phyloP scores from a whole-genome alignment of 2,888 invertebrate genomes.

The Volucella inflata region DNA sequence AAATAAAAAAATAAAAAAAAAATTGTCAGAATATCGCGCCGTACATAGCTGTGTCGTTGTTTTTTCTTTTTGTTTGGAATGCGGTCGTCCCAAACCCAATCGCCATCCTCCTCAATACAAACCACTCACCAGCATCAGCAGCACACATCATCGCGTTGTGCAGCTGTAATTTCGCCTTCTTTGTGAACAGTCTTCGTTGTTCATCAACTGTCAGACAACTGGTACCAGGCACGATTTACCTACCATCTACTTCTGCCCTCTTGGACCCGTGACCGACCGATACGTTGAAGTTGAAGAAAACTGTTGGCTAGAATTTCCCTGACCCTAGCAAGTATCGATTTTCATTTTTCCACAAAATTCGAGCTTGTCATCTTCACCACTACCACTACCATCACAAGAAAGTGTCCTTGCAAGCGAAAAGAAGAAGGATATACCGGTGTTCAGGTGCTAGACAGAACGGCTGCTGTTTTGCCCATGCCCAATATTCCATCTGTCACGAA shows the following conservation, averaged over 20 bases:
- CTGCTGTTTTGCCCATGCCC: constrained; percentile 20
- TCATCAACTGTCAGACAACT: constrained; percentile 31
- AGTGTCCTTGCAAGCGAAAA: constrained; percentile 63
- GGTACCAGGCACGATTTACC: not conserved
- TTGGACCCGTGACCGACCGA: constrained; percentile 4
- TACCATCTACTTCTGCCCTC: constrained; percentile 22
- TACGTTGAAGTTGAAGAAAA: not conserved
- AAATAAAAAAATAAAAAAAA: constrained; percentile 33
- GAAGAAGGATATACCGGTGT: constrained; percentile 50
- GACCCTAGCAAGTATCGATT: constrained; percentile 51
- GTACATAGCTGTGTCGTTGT: constrained; percentile 38
- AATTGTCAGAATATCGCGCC: constrained; percentile 36
- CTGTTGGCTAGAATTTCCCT: constrained; percentile 21
- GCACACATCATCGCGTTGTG: constrained; percentile 1
- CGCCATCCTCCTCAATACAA: constrained; percentile 36
- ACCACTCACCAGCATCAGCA: not conserved
- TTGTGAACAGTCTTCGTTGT: constrained; percentile 41
- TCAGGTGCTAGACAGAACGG: constrained; percentile 57
- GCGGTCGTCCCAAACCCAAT: constrained; percentile 68
- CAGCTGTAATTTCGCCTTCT: constrained; percentile 45
- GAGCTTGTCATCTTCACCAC: constrained; percentile 42
- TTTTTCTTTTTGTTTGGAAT: constrained; percentile 65
- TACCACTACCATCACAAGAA: not conserved
- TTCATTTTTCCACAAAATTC: not conserved
- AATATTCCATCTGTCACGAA: constrained; percentile 61